Percentiles rank a stretch among this genome's conserved stretches.
These are phyloP conservation scores for Mamestra brassicae DNA, from an alignment of 2,888 invertebrate species.

Conservation along the genomic window DNA sequence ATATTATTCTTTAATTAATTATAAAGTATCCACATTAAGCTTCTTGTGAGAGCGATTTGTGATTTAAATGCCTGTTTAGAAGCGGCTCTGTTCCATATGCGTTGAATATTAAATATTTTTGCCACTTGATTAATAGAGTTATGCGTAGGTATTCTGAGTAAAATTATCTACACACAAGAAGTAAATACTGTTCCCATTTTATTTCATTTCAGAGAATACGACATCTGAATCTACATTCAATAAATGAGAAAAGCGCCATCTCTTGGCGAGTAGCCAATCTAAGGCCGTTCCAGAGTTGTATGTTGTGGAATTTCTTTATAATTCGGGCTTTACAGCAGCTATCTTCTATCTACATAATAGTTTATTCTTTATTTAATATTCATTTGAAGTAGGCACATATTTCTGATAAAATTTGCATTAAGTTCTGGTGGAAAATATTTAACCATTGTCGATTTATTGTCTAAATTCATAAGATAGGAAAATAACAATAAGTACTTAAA, in stretches of 20 bases:
- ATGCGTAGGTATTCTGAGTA: background rate
- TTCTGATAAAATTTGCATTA: background rate
- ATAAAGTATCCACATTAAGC: constrained; percentile 48
- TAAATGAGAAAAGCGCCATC: constrained; percentile 69
- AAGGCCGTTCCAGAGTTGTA: background rate
- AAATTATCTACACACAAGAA: background rate
- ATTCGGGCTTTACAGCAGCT: background rate
- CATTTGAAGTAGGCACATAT: background rate
- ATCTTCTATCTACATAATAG: too few species aligned
- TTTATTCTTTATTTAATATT: background rate
- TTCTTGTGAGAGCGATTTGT: constrained; percentile 21
- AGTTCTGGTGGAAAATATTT: too few species aligned
- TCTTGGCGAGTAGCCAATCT: constrained; percentile 72
- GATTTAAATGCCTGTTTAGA: constrained; percentile 3
- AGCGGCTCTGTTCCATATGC: constrained; percentile 1
- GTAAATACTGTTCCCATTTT: background rate
- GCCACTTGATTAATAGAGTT: constrained; percentile 12
- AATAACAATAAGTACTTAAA: too few species aligned
- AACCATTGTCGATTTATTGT: too few species aligned
- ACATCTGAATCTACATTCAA: constrained; percentile 21
- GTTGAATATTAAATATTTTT: background rate
- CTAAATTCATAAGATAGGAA: too few species aligned
- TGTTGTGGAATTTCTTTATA: background rate
- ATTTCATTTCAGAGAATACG: constrained; percentile 10
- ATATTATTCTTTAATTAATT: constrained; percentile 68